Evolutionary conservation across 2,888 invertebrate genomes (phyloP).

Genomic region (Ptychoptera contaminata): DNA sequence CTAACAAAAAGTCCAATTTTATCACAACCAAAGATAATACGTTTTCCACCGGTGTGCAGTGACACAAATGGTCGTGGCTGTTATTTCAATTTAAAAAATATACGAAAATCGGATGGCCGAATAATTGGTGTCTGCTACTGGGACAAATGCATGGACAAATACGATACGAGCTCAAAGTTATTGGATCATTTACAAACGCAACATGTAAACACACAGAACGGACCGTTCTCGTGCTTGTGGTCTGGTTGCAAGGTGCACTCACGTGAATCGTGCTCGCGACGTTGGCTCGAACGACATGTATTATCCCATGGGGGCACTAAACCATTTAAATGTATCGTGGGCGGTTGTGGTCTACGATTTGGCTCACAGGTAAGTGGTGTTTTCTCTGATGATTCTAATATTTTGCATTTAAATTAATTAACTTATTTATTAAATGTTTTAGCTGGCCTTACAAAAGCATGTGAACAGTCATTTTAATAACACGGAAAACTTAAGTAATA

Average conservation of each 20-base stretch:
- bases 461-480: constrained; percentile 80
- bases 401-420: too few species aligned
- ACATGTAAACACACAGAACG: constrained; percentile 75
- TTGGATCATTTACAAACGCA: constrained; percentile 75
- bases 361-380: constrained; percentile 59
- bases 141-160: constrained; percentile 65
- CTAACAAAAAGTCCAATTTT: constrained; percentile 46
- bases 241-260: constrained; percentile 88
- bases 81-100: constrained; percentile 22
- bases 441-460: constrained; percentile 67
- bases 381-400: too few species aligned
- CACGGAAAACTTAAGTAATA: constrained; percentile 34
- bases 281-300: constrained; percentile 89
- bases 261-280: constrained; percentile 76
- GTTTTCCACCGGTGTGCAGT: constrained; percentile 49
- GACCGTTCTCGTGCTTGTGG: constrained; percentile 84
- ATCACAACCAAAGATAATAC: constrained; percentile 65
- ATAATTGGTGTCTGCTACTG: constrained; percentile 53
- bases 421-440: constrained; percentile 4
- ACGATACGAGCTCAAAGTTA: constrained; percentile 65
- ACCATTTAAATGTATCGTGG: constrained; percentile 90
- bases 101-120: constrained; percentile 26
- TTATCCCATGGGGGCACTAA: constrained; percentile 83
- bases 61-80: constrained; percentile 17
- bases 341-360: constrained; percentile 77